A percentile compares a stretch with the other conserved stretches of the same genome.
phyloP scores from a whole-genome alignment of 2,113 vertebrate genomes.

The Motacilla tschutschensis region DNA sequence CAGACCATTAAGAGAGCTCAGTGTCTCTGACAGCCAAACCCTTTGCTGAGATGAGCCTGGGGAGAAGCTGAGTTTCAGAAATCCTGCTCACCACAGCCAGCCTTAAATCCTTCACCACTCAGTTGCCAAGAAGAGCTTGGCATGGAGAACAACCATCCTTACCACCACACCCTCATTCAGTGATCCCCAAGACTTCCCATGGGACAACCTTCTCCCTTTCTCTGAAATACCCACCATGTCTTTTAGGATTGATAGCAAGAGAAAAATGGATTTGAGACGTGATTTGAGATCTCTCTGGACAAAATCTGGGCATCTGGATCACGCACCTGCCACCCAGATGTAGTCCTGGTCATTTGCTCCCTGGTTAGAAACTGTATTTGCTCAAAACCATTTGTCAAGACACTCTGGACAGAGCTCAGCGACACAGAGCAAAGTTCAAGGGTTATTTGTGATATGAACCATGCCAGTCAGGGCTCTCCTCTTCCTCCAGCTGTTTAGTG shows the following conservation, averaged over 20 bases:
- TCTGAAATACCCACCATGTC: neutral
- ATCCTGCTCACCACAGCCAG: neutral
- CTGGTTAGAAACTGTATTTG: neutral
- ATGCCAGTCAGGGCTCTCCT: neutral
- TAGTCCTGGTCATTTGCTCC: neutral
- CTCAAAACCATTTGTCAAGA: neutral
- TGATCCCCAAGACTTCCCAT: neutral
- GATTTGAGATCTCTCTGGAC: neutral
- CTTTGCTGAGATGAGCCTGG: neutral
- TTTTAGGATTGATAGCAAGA: neutral
- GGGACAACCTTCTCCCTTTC: neutral
- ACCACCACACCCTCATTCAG: neutral
- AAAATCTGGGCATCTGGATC: neutral
- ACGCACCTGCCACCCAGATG: neutral
- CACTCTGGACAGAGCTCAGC: neutral
- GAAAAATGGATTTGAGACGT: neutral
- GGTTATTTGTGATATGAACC: neutral
- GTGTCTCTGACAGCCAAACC: neutral
- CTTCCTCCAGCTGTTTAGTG: conserved; percentile 3
- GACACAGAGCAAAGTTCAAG: conserved; percentile 27
- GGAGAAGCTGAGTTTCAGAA: neutral
- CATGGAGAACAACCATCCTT: neutral
- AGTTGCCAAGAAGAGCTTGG: neutral
- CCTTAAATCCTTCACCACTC: neutral
- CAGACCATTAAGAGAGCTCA: neutral